phyloP scores from a whole-genome alignment of 2,797 vertebrate genomes.

The Eleutherodactylus coqui region DNA sequence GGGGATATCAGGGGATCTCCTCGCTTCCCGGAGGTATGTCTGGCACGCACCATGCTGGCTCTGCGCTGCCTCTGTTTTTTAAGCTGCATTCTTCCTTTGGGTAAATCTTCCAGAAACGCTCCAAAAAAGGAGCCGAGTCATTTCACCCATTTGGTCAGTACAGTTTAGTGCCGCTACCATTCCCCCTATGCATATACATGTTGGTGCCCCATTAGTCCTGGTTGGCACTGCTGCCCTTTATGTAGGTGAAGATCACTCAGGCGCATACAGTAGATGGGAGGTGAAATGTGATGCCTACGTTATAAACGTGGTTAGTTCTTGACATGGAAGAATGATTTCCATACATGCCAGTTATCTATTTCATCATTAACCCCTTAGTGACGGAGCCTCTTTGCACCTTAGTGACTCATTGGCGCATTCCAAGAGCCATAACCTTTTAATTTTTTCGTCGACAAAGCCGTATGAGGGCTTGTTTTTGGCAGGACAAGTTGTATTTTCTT shows the following conservation, averaged over 20 bases:
- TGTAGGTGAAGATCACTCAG: too few species aligned
- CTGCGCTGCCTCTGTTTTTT: constrained; percentile 23
- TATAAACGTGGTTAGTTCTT: neutral
- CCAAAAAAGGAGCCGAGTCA: constrained; percentile 53
- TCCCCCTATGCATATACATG: neutral
- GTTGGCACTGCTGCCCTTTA: too few species aligned
- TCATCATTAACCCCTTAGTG: too few species aligned
- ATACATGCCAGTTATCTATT: neutral
- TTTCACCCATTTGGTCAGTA: constrained; percentile 29
- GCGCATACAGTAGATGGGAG: neutral
- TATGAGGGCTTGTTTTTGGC: too few species aligned
- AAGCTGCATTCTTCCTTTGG: constrained; percentile 41
- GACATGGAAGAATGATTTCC: neutral
- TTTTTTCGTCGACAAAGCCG: too few species aligned
- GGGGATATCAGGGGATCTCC: constrained; percentile 37
- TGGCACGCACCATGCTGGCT: constrained; percentile 30
- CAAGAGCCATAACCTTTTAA: too few species aligned
- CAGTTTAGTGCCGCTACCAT: neutral
- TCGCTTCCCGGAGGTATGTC: constrained; percentile 25
- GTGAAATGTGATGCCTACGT: neutral
- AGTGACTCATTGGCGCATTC: too few species aligned
- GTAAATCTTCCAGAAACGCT: constrained; percentile 46
- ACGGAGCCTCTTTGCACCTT: too few species aligned
- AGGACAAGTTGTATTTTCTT: too few species aligned
- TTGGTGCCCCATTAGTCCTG: neutral